A percentile compares a stretch with the other conserved stretches of the same genome.
These are phyloP conservation scores for Pangasius krempfi DNA, from an alignment of 2,797 vertebrate genomes.

Conservation along the genomic window DNA sequence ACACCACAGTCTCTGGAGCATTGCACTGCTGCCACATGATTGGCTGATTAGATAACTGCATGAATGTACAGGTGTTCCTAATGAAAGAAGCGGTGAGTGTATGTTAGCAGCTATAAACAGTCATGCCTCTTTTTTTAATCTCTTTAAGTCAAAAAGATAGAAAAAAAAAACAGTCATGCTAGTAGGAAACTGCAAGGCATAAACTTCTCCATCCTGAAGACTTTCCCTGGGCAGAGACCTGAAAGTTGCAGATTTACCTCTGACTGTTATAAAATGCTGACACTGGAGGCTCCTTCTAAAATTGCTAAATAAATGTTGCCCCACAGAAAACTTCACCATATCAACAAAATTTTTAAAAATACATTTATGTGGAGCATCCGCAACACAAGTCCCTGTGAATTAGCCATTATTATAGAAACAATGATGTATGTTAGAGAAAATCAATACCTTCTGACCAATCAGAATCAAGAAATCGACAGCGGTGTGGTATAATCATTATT, in stretches of 20 bases:
- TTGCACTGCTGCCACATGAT: background rate
- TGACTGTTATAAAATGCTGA: background rate
- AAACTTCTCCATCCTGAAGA: background rate
- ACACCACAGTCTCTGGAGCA: too few species aligned
- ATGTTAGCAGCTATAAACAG: background rate
- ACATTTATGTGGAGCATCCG: background rate
- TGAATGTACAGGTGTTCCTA: background rate
- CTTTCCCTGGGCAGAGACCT: background rate
- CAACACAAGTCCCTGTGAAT: background rate
- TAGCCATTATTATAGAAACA: background rate
- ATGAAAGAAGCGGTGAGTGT: background rate
- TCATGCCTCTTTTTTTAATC: background rate
- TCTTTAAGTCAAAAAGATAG: background rate
- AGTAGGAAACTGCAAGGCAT: background rate
- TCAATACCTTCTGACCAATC: background rate
- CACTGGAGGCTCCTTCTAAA: background rate
- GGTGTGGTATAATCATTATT: background rate
- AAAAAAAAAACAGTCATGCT: background rate
- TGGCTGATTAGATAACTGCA: background rate
- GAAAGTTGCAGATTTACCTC: background rate
- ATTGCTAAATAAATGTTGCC: background rate
- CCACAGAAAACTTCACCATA: background rate
- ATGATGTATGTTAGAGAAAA: background rate
- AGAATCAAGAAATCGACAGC: background rate
- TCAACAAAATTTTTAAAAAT: background rate